These are phyloP conservation scores for Rhincodon typus DNA, from an alignment of 2,797 vertebrate species.

Conservation along the genomic window DNA sequence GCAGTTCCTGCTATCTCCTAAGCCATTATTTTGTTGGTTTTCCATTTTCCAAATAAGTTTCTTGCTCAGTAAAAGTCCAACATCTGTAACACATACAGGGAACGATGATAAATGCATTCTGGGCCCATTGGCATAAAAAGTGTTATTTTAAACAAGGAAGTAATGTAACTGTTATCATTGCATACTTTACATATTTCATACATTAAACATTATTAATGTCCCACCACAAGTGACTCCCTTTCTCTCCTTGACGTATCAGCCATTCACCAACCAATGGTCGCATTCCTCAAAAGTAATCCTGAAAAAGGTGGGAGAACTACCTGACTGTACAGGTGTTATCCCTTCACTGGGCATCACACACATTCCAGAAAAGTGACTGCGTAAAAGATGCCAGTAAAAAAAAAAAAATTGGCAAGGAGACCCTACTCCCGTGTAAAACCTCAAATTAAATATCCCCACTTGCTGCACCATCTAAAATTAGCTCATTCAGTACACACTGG, in stretches of 20 bases:
- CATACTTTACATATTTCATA: not conserved
- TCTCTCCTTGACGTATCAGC: not conserved
- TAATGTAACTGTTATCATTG: not conserved
- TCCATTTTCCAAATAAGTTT: not conserved
- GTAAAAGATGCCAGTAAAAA: too few relatives aligned
- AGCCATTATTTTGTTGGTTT: not conserved
- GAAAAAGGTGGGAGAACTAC: not conserved
- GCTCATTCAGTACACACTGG: too few relatives aligned
- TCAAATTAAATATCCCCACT: too few relatives aligned
- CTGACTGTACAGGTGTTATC: not conserved
- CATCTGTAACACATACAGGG: not conserved
- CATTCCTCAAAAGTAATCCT: not conserved
- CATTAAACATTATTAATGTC: not conserved
- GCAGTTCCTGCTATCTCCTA: too few relatives aligned
- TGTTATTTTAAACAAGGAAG: not conserved
- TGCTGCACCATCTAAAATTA: too few relatives aligned
- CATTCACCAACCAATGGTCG: not conserved
- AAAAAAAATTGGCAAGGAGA: too few relatives aligned
- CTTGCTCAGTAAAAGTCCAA: not conserved
- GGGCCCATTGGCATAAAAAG: not conserved
- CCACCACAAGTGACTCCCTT: not conserved
- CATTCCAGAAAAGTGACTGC: not conserved
- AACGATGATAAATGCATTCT: not conserved
- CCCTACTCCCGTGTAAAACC: too few relatives aligned
- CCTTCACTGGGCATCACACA: not conserved